Conservation (phyloP, 2,113 vertebrate species). For the Dolichotis patagonum region DNA sequence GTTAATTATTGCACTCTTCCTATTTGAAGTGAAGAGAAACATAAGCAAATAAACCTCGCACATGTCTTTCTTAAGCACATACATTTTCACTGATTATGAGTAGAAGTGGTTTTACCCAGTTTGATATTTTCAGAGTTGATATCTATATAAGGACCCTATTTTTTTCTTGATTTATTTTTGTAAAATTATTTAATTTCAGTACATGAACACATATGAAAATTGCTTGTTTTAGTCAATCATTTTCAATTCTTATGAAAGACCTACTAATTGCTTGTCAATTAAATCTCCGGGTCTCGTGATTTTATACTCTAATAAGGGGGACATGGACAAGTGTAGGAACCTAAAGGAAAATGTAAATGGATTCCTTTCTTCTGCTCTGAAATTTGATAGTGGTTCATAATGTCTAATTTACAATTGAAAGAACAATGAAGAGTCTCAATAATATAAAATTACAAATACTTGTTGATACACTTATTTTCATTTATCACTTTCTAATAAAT, state of each 20-base stretch:
- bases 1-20: slow-evolving; percentile 59
- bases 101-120: slow-evolving; percentile 20
- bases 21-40: slow-evolving; percentile 26
- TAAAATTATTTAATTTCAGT: slow-evolving; percentile 43
- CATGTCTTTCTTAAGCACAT: background rate
- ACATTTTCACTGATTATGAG: background rate
- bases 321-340: slow-evolving; percentile 40
- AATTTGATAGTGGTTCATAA: slow-evolving; percentile 34
- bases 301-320: slow-evolving; percentile 16
- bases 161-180: slow-evolving; percentile 51
- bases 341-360: background rate
- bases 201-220: slow-evolving; percentile 17
- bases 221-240: slow-evolving; percentile 50
- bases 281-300: slow-evolving; percentile 51
- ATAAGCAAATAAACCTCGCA: background rate
- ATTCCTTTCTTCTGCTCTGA: slow-evolving; percentile 13
- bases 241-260: slow-evolving; percentile 57
- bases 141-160: background rate
- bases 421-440: slow-evolving; percentile 9
- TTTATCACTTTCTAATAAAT: slow-evolving; percentile 6
- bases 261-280: slow-evolving; percentile 65
- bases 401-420: slow-evolving; percentile 22
- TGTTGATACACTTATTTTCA: slow-evolving; percentile 17
- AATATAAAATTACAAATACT: slow-evolving; percentile 31
- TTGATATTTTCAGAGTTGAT: slow-evolving; percentile 8